These are phyloP conservation scores for Chloropsis hardwickii DNA, from an alignment of 2,113 vertebrate genomes.

Conservation along the genomic window DNA sequence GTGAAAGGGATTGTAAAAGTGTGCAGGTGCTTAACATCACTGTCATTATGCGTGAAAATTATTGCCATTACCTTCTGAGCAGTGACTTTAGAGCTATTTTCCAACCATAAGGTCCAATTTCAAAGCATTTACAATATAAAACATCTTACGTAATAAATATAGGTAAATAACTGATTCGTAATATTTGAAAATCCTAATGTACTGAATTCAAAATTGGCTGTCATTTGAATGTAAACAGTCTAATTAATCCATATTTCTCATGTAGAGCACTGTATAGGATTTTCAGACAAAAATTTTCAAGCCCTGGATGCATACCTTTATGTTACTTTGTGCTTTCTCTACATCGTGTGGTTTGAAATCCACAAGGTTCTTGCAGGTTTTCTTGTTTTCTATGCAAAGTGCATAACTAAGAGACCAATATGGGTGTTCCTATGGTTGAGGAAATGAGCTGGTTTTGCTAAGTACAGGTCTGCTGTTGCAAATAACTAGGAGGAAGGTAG, in stretches of 20 bases:
- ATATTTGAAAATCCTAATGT: background rate
- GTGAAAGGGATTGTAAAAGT: background rate
- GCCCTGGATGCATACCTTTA: background rate
- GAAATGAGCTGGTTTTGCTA: background rate
- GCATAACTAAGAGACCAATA: background rate
- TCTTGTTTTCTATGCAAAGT: background rate
- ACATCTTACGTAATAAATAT: background rate
- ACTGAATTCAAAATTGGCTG: background rate
- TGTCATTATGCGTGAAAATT: background rate
- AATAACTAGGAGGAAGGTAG: background rate
- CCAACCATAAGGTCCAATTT: background rate
- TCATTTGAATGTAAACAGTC: background rate
- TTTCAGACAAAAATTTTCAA: background rate
- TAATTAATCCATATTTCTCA: background rate
- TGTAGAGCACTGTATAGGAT: accelerated
- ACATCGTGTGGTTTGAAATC: background rate
- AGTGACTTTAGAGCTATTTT: background rate
- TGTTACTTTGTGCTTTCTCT: background rate
- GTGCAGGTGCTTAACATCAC: background rate
- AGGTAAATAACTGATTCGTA: background rate
- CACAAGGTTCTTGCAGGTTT: background rate
- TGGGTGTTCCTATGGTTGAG: accelerated
- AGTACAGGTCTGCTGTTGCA: background rate
- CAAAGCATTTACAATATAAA: background rate
- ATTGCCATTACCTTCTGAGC: background rate